phyloP scores from a whole-genome alignment of 2,888 invertebrate genomes.

The Ormyrus pomaceus region DNA sequence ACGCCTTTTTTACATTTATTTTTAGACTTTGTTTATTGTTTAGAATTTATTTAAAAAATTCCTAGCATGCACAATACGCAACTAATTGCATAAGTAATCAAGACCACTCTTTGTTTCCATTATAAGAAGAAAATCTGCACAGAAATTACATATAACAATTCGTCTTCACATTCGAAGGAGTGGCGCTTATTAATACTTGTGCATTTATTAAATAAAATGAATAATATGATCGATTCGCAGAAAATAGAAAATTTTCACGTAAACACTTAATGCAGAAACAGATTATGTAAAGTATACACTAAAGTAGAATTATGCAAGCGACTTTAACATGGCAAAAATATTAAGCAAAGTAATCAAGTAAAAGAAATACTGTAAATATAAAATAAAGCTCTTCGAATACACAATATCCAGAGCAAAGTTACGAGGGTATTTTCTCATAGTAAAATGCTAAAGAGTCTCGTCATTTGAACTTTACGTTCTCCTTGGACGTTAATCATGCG shows the following conservation, averaged over 20 bases:
- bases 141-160: too few relatives aligned
- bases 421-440: conserved; percentile 41
- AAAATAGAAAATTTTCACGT: conserved; percentile 1
- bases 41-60: too few relatives aligned
- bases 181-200: too few relatives aligned
- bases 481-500: neutral
- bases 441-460: conserved; percentile 23
- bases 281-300: conserved; percentile 18
- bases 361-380: conserved; percentile 23
- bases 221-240: neutral
- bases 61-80: too few relatives aligned
- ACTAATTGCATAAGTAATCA: too few relatives aligned
- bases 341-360: neutral
- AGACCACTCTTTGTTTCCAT: too few relatives aligned
- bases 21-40: too few relatives aligned
- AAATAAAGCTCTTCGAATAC: conserved; percentile 29
- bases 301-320: neutral
- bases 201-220: neutral
- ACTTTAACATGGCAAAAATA: conserved; percentile 10
- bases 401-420: conserved; percentile 13
- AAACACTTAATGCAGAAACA: neutral
- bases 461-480: conserved; percentile 6
- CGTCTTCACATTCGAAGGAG: too few relatives aligned
- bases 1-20: too few relatives aligned
- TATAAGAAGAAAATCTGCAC: too few relatives aligned